Evolutionary conservation across 2,797 vertebrate species (phyloP).

Genomic region (Xenentodon cancila): DNA sequence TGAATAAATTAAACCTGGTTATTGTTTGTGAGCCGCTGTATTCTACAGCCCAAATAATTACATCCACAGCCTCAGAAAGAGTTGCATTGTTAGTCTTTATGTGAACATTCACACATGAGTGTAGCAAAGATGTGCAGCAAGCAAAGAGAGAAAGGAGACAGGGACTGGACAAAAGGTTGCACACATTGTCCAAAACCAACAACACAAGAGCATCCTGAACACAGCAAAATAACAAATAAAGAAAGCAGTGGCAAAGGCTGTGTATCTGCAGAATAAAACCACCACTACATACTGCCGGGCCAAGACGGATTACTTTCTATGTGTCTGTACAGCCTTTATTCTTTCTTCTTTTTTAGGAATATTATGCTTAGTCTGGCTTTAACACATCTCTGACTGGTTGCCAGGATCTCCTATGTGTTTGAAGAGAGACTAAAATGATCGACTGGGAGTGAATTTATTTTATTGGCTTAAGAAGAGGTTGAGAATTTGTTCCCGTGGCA

Average conservation of each 20-base stretch:
- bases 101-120: too few species aligned
- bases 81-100: too few species aligned
- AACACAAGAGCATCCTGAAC: not conserved
- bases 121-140: too few species aligned
- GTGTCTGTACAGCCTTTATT: not conserved
- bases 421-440: slow-evolving; percentile 29
- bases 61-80: too few species aligned
- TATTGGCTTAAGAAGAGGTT: slow-evolving; percentile 48
- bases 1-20: too few species aligned
- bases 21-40: too few species aligned
- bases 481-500: slow-evolving; percentile 39
- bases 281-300: not conserved
- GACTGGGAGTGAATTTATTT: slow-evolving; percentile 40
- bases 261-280: not conserved
- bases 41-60: too few species aligned
- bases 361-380: not conserved
- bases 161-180: too few species aligned
- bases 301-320: too few species aligned
- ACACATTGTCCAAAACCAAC: not conserved
- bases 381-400: slow-evolving; percentile 11
- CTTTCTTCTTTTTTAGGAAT: not conserved
- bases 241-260: not conserved
- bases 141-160: too few species aligned
- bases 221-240: slow-evolving; percentile 3
- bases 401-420: too few species aligned